These are phyloP conservation scores for Meiosimyza platycephala DNA, from an alignment of 2,888 invertebrate species.

Conservation along the genomic window DNA sequence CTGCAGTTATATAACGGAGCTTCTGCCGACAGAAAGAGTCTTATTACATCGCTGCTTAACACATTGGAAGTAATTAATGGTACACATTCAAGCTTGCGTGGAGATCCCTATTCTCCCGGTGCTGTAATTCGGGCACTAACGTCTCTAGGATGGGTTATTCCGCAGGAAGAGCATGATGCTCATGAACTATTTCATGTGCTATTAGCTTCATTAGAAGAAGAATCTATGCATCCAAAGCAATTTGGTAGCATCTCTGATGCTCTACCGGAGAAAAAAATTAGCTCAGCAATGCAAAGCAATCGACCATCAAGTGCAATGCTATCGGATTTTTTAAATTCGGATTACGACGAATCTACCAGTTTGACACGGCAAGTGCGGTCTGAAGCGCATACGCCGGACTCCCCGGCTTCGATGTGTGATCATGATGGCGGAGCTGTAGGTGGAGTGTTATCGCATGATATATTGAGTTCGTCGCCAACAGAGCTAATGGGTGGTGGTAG, in stretches of 20 bases:
- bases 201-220: slow-evolving; percentile 90
- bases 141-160: slow-evolving; percentile 86
- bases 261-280: slow-evolving; percentile 69
- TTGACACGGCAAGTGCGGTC: slow-evolving; percentile 64
- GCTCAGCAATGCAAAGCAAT: slow-evolving; percentile 62
- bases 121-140: slow-evolving; percentile 79
- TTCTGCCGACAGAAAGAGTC: slow-evolving; percentile 75
- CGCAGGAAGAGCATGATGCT: slow-evolving; percentile 94
- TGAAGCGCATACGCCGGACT: slow-evolving; percentile 67
- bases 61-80: slow-evolving; percentile 80
- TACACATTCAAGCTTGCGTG: slow-evolving; percentile 75
- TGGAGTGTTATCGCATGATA: slow-evolving; percentile 44
- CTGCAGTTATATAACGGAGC: slow-evolving; percentile 74
- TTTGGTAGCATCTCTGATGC: slow-evolving; percentile 82
- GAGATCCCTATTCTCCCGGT: slow-evolving; percentile 72
- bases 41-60: slow-evolving; percentile 79
- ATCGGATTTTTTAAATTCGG: slow-evolving; percentile 65
- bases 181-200: slow-evolving; percentile 93
- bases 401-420: slow-evolving; percentile 65
- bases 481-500: slow-evolving; percentile 48
- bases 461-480: slow-evolving; percentile 40
- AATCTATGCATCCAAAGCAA: slow-evolving; percentile 70
- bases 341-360: slow-evolving; percentile 66
- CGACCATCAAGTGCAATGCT: slow-evolving; percentile 70
- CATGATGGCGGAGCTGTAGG: slow-evolving; percentile 54